Conservation (phyloP, 2,113 vertebrate species). For the Salvelinus sp. region DNA sequence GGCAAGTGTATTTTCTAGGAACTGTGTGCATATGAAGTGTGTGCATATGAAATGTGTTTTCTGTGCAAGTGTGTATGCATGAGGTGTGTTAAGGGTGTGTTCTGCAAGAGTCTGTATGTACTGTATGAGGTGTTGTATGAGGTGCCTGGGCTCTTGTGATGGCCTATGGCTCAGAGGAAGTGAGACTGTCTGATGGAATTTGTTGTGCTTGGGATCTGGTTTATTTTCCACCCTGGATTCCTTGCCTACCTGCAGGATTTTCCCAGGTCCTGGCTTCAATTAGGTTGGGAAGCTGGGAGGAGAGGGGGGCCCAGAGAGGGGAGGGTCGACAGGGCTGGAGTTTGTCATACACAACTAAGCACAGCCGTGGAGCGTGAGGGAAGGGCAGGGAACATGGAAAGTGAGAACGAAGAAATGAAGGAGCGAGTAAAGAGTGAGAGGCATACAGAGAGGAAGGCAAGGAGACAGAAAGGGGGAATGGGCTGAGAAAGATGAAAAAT, state of each 20-base stretch:
- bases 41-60: neutral
- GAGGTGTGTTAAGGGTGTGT: neutral
- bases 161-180: constrained; percentile 59
- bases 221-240: constrained; percentile 73
- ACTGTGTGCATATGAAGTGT: neutral
- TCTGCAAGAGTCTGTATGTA: neutral
- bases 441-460: neutral
- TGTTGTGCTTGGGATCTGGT: constrained; percentile 67
- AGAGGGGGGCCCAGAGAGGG: constrained; percentile 8
- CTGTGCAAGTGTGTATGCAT: constrained; percentile 13
- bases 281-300: constrained; percentile 60
- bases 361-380: constrained; percentile 57
- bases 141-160: constrained; percentile 40
- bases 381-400: constrained; percentile 11
- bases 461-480: constrained; percentile 17
- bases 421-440: neutral
- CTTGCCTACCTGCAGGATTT: constrained; percentile 75
- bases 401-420: neutral
- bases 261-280: constrained; percentile 78
- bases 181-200: constrained; percentile 73
- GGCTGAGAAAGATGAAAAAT: constrained; percentile 12
- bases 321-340: constrained; percentile 58
- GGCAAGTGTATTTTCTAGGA: neutral
- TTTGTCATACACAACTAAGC: constrained; percentile 75
- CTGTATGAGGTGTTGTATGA: constrained; percentile 41